Percentiles rank a stretch among this genome's conserved stretches.
phyloP scores from a whole-genome alignment of 2,888 invertebrate genomes.

The Anticlea derivata region DNA sequence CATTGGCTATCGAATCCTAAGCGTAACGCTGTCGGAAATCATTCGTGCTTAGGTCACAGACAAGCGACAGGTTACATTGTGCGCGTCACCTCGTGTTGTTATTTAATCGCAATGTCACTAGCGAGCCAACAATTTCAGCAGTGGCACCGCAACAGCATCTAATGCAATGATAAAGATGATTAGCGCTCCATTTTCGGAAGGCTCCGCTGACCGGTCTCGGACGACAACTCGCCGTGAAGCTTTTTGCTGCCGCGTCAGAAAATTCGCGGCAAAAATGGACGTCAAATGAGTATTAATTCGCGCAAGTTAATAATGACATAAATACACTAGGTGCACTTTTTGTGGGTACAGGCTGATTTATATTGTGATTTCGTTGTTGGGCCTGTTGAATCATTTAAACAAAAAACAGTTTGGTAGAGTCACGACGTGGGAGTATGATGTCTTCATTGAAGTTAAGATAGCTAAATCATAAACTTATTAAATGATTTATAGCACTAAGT shows the following conservation, averaged over 20 bases:
- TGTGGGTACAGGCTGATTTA: slow-evolving; percentile 57
- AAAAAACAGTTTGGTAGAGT: too few species aligned
- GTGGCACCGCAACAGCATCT: slow-evolving; percentile 4
- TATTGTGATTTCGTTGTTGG: background rate
- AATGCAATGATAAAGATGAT: slow-evolving; percentile 21
- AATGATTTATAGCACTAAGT: too few species aligned
- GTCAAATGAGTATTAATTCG: slow-evolving; percentile 82
- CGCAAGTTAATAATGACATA: slow-evolving; percentile 83
- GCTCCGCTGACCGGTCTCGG: slow-evolving; percentile 46
- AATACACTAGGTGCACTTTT: slow-evolving; percentile 72
- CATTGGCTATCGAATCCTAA: too few species aligned
- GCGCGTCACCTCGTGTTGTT: slow-evolving; percentile 20
- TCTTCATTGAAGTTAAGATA: too few species aligned
- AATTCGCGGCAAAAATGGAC: slow-evolving; percentile 73
- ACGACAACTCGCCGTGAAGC: slow-evolving; percentile 49
- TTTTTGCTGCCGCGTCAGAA: slow-evolving; percentile 64
- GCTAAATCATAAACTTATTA: too few species aligned
- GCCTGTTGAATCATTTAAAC: too few species aligned
- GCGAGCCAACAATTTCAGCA: slow-evolving; percentile 16
- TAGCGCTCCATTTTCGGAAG: slow-evolving; percentile 56
- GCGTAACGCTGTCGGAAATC: too few species aligned
- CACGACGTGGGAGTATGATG: too few species aligned
- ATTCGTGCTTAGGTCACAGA: too few species aligned
- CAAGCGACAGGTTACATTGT: slow-evolving; percentile 17
- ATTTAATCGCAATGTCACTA: slow-evolving; percentile 17